Base-by-base conservation (phyloP, 2,888 invertebrate species). In the Diplazon laetatorius region DNA sequence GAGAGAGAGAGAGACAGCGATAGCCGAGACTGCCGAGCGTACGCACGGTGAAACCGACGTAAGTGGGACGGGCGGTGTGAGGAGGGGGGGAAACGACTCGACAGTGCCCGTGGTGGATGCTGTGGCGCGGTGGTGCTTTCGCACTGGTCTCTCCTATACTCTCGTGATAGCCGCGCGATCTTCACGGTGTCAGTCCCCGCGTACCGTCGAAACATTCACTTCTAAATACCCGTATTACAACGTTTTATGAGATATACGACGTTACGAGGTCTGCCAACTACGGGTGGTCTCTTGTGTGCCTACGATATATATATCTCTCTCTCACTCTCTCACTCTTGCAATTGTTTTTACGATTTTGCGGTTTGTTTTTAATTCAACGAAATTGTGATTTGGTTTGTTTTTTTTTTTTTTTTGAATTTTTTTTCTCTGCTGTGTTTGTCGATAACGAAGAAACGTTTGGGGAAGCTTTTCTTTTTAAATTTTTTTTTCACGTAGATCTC, bases 121-220 rank as follows among this genome's bases (percentile, higher is more conserved):
- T 84, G 83, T 80, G 12, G 85, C 84, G 84, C 80, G 83, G 68
- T 80, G 79, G 75, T 81, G 75, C 80, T 74, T 79, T 70, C 55
- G 68, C 76, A 81, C 65, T 57, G 63, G 66, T 42, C 9, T 66
- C 71, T 60, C 66, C 52, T 71, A n/a, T n/a, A 48, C 60, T 75
- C 60, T 52, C 52, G 46, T 66, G 30, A 30, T 30, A 30, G 60
- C 60, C 46, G 60, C 46, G 60, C 66, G 60, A 66, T 76, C 59
- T 39, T 59, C 63, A 76, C n/a, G n/a, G 80, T 82, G 81, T 84
- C 84, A 83, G 84, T 84, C n/a, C n/a, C n/a, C n/a, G n/a, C n/a
- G 86, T 83, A 80, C 84, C 81, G 83, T 81, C 80, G 83, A 84
- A 85, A 84, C 81, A 82, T 81, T 81, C 81, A 82, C 82, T n/a